Conservation (phyloP, 2,113 vertebrate species). For the Amblyopsis rosae region DNA sequence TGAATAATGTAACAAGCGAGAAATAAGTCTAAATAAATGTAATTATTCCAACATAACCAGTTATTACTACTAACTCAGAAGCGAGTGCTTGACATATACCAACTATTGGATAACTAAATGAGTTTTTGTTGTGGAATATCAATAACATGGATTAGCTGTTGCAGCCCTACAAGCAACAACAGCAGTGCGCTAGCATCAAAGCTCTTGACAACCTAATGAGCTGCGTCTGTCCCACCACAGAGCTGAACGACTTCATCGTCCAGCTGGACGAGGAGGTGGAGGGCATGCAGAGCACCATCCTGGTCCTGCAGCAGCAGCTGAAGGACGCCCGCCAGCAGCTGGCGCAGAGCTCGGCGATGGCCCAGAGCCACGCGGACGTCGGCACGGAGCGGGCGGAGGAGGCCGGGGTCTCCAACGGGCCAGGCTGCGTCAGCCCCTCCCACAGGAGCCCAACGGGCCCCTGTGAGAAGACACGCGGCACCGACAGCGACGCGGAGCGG, state of each 20-base stretch:
- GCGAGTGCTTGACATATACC: too few species aligned
- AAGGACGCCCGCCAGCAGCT: slow-evolving; percentile 92
- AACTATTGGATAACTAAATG: too few species aligned
- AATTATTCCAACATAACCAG: too few species aligned
- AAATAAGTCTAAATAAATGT: too few species aligned
- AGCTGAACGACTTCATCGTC: slow-evolving; percentile 99
- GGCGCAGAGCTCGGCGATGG: slow-evolving; percentile 66
- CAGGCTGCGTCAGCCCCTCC: slow-evolving; percentile 90
- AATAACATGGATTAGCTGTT: too few species aligned
- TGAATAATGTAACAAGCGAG: too few species aligned
- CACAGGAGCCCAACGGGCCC: slow-evolving; percentile 85
- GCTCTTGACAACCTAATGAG: slow-evolving; percentile 10
- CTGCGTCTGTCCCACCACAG: slow-evolving; percentile 73
- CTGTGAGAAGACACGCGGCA: slow-evolving; percentile 90
- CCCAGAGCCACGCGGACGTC: slow-evolving; percentile 60
- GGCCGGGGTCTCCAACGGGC: slow-evolving; percentile 87
- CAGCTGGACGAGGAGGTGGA: slow-evolving; percentile 99
- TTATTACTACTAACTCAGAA: too few species aligned
- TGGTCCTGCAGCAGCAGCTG: slow-evolving; percentile 95
- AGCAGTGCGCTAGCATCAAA: too few species aligned
- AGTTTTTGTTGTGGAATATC: too few species aligned
- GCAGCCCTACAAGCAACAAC: too few species aligned
- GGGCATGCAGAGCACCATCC: slow-evolving; percentile 99
- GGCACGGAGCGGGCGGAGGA: slow-evolving; percentile 85
- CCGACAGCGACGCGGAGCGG: slow-evolving; percentile 81